phyloP scores from a whole-genome alignment of 1,140 invertebrate species.

The Parasteatoda tepidariorum region DNA sequence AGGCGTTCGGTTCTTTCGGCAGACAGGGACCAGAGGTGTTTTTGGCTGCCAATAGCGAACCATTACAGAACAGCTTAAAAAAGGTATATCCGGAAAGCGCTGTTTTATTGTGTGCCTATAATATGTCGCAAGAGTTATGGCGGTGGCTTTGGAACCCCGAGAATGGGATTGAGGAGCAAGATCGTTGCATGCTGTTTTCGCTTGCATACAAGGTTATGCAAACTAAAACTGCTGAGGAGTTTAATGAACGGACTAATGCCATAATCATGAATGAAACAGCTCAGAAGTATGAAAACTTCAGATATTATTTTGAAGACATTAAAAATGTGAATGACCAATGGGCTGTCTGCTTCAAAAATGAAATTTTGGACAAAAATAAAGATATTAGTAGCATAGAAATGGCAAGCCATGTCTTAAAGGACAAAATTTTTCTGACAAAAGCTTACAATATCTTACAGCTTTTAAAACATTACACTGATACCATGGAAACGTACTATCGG shows the following conservation, averaged over 20 bases:
- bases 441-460: constrained; percentile 50
- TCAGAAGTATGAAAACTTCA: constrained; percentile 49
- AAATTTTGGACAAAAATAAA: constrained; percentile 49
- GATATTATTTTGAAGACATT: constrained; percentile 38
- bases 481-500: constrained; percentile 55
- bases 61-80: constrained; percentile 41
- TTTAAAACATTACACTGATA: constrained; percentile 46
- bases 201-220: constrained; percentile 53
- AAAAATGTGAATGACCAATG: constrained; percentile 21
- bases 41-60: constrained; percentile 31
- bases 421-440: constrained; percentile 53
- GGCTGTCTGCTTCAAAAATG: constrained; percentile 56
- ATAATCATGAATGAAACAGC: constrained; percentile 22
- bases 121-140: constrained; percentile 48
- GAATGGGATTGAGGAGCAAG: constrained; percentile 31
- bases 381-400: constrained; percentile 52
- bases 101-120: constrained; percentile 45
- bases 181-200: constrained; percentile 39
- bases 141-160: constrained; percentile 42
- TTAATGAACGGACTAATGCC: constrained; percentile 1
- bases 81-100: constrained; percentile 45
- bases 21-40: constrained; percentile 49
- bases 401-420: constrained; percentile 49
- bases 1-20: constrained; percentile 46
- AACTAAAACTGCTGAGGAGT: constrained; percentile 44